A percentile compares a stretch with the other conserved stretches of the same genome.
phyloP scores from a whole-genome alignment of 1,140 invertebrate genomes.

The Heliothis virescens region DNA sequence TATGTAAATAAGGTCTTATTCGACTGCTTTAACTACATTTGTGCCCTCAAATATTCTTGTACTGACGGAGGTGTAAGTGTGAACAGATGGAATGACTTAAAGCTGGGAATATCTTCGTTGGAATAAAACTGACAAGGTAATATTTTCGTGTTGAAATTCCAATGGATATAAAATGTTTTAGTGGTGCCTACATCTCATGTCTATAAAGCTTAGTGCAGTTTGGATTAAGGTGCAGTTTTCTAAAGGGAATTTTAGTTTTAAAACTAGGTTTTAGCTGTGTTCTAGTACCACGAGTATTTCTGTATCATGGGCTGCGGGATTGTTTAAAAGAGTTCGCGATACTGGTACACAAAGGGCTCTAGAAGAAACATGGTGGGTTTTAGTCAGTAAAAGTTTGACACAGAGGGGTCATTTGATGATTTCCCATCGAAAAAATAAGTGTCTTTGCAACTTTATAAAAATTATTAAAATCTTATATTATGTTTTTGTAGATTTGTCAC shows the following conservation, averaged over 20 bases:
- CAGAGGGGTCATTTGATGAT: too few relatives aligned
- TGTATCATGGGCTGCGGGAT: too few relatives aligned
- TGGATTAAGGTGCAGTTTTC: not conserved
- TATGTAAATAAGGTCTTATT: conserved; percentile 33
- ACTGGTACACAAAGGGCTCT: too few relatives aligned
- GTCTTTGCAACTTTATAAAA: too few relatives aligned
- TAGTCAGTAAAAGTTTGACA: too few relatives aligned
- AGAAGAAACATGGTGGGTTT: too few relatives aligned
- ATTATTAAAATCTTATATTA: too few relatives aligned
- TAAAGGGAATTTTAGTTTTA: not conserved
- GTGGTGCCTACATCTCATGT: conserved; percentile 14
- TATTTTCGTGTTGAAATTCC: conserved; percentile 40
- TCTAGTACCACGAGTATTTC: too few relatives aligned
- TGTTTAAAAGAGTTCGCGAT: too few relatives aligned
- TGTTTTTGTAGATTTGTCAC: too few relatives aligned
- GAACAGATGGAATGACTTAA: conserved; percentile 40
- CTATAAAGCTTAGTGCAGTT: not conserved
- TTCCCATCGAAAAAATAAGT: too few relatives aligned
- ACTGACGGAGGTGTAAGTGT: conserved; percentile 43
- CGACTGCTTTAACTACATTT: conserved; percentile 8
- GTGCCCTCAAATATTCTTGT: conserved; percentile 27
- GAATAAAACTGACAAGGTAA: conserved; percentile 30
- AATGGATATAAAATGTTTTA: conserved; percentile 37
- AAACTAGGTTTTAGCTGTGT: not conserved
- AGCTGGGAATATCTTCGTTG: conserved; percentile 31